phyloP scores from a whole-genome alignment of 2,113 vertebrate species.

The Argyrosomus japonicus region DNA sequence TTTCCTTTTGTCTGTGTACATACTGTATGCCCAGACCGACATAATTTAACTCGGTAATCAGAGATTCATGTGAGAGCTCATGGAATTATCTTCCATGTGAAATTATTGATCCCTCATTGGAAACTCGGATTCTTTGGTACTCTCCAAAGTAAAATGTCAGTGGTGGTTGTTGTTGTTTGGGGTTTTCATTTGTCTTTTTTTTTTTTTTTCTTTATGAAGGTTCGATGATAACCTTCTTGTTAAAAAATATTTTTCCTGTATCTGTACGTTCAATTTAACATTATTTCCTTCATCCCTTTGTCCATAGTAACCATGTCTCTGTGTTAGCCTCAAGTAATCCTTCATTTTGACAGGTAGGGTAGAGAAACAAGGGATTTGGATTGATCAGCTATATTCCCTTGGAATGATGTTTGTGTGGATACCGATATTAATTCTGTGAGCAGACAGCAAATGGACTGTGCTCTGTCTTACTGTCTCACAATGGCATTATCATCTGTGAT shows the following conservation, averaged over 20 bases:
- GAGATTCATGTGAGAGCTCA: constrained; percentile 49
- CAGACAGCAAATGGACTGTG: constrained; percentile 72
- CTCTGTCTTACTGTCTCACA: constrained; percentile 70
- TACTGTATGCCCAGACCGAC: constrained; percentile 49
- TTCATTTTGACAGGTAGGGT: constrained; percentile 69
- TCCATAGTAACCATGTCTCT: constrained; percentile 69
- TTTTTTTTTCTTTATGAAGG: constrained; percentile 30
- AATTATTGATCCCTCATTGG: constrained; percentile 45
- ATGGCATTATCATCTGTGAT: constrained; percentile 69
- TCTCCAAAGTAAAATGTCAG: constrained; percentile 55
- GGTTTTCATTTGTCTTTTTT: constrained; percentile 41
- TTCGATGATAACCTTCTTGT: constrained; percentile 28
- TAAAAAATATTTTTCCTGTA: constrained; percentile 42
- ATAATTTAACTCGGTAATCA: constrained; percentile 55
- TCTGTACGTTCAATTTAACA: constrained; percentile 40
- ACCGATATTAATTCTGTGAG: constrained; percentile 74
- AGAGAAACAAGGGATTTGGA: constrained; percentile 60
- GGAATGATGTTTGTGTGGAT: constrained; percentile 68
- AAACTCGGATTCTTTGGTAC: constrained; percentile 53
- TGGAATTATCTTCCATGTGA: constrained; percentile 49
- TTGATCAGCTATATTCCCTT: constrained; percentile 64
- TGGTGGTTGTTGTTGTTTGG: constrained; percentile 39
- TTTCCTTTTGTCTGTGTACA: constrained; percentile 59
- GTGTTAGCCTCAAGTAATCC: constrained; percentile 65
- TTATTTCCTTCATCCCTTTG: constrained; percentile 44